These are phyloP conservation scores for Hiodon tergisus DNA, from an alignment of 2,113 vertebrate species.

Conservation along the genomic window DNA sequence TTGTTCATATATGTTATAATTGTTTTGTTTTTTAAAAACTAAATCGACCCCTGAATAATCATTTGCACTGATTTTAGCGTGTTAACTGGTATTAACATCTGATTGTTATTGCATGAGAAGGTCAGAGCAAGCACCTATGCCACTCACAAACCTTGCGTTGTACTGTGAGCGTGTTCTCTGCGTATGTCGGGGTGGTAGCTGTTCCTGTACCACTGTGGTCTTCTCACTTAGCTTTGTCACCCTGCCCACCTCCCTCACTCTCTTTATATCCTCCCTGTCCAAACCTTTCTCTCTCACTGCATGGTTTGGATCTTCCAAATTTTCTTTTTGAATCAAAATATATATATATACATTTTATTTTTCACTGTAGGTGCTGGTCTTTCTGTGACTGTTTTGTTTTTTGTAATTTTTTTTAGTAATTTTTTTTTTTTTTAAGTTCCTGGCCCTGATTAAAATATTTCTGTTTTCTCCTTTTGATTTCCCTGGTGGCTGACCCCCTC, in stretches of 20 bases:
- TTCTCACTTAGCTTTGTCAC: not conserved
- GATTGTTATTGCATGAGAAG: slow-evolving; percentile 77
- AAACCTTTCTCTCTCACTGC: slow-evolving; percentile 32
- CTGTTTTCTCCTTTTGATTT: slow-evolving; percentile 92
- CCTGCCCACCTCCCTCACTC: slow-evolving; percentile 14
- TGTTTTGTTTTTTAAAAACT: slow-evolving; percentile 52
- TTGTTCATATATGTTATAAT: slow-evolving; percentile 51
- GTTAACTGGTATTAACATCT: slow-evolving; percentile 68
- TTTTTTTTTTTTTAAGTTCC: slow-evolving; percentile 74
- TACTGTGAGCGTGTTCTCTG: slow-evolving; percentile 33
- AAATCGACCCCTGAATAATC: slow-evolving; percentile 92
- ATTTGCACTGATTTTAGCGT: slow-evolving; percentile 51
- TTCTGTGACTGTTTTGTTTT: slow-evolving; percentile 55
- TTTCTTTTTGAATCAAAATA: slow-evolving; percentile 43
- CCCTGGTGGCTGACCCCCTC: slow-evolving; percentile 92
- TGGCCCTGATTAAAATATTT: slow-evolving; percentile 93
- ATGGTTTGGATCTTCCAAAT: slow-evolving; percentile 47
- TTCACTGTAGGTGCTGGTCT: slow-evolving; percentile 62
- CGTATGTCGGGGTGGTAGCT: slow-evolving; percentile 36
- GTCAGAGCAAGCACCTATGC: slow-evolving; percentile 46
- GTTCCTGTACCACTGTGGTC: slow-evolving; percentile 14
- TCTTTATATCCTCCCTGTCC: not conserved
- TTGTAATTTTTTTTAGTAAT: slow-evolving; percentile 67
- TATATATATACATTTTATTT: slow-evolving; percentile 31
- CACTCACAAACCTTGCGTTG: slow-evolving; percentile 20